Evolutionary conservation across 2,888 invertebrate genomes (phyloP).

Genomic region (Caenorhabditis zanzibari): DNA sequence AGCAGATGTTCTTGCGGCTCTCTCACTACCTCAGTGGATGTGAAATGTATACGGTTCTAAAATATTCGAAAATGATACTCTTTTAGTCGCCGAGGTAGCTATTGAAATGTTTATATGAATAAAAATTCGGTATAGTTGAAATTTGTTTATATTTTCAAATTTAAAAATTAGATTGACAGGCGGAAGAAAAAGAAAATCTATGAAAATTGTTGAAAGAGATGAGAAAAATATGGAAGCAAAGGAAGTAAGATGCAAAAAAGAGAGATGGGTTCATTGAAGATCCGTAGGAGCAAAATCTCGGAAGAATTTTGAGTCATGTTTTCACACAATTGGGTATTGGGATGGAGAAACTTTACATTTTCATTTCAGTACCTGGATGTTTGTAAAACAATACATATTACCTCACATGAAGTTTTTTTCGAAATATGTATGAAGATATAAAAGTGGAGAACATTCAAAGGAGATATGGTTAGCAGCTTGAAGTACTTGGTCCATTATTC

Average conservation of each 20-base stretch:
- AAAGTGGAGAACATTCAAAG: neutral
- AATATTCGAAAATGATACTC: neutral
- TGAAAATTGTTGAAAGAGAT: neutral
- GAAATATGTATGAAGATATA: neutral
- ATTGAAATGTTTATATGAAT: slow-evolving; percentile 14
- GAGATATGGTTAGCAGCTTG: slow-evolving; percentile 26
- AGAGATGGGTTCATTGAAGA: slow-evolving; percentile 62
- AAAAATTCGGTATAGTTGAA: neutral
- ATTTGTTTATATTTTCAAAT: neutral
- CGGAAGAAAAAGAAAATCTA: neutral
- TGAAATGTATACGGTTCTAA: slow-evolving; percentile 37
- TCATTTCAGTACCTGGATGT: slow-evolving; percentile 12
- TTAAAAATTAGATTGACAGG: neutral
- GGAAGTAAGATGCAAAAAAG: slow-evolving; percentile 45
- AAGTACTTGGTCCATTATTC: slow-evolving; percentile 53
- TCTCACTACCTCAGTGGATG: neutral
- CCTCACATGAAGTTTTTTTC: neutral
- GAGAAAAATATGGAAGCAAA: neutral
- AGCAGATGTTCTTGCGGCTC: slow-evolving; percentile 52
- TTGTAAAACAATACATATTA: neutral
- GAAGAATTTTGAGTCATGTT: slow-evolving; percentile 25
- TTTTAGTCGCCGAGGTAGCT: neutral
- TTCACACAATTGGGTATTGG: slow-evolving; percentile 7
- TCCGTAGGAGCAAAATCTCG: slow-evolving; percentile 50
- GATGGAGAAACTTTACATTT: too few relatives aligned